Percentiles rank a stretch among this genome's conserved stretches.
Conservation (phyloP, 2,888 invertebrate genomes). For the Bembecia ichneumoniformis region DNA sequence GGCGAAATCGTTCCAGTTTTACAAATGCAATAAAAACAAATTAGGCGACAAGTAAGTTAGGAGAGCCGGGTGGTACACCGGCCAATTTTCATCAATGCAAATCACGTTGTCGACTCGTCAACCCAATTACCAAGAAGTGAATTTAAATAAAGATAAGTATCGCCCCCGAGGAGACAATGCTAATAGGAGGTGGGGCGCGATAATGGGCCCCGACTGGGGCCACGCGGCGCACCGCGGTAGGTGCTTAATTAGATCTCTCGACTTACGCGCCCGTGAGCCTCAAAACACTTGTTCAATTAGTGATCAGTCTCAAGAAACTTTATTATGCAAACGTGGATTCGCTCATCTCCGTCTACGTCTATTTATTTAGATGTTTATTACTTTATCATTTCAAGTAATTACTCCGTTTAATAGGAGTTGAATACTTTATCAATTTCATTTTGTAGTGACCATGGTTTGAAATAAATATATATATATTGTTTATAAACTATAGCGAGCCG, state of each 20-base stretch:
- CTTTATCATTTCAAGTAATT: not conserved
- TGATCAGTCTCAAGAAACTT: conserved; percentile 56
- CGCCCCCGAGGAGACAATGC: conserved; percentile 72
- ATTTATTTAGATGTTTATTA: not conserved
- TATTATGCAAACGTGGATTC: conserved; percentile 36
- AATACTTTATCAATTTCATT: not conserved
- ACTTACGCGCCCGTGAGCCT: conserved; percentile 58
- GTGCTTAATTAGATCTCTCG: conserved; percentile 69
- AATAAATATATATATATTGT: no score
- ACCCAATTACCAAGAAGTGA: conserved; percentile 73
- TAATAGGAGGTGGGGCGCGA: conserved; percentile 68
- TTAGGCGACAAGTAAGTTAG: conserved; percentile 52
- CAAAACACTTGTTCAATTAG: conserved; percentile 70
- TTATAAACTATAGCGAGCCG: no score
- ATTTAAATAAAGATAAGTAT: conserved; percentile 74
- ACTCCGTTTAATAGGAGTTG: not conserved
- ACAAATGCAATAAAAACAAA: conserved; percentile 60
- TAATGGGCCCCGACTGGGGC: conserved; percentile 65
- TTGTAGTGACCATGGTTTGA: no score
- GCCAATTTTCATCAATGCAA: conserved; percentile 72
- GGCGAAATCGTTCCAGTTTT: conserved; percentile 36
- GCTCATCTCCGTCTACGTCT: not conserved
- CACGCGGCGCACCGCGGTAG: conserved; percentile 39
- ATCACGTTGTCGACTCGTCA: conserved; percentile 73
- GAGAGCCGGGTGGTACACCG: conserved; percentile 48